Evolutionary conservation across 2,113 vertebrate genomes (phyloP).

Genomic region (Penelope pileata): DNA sequence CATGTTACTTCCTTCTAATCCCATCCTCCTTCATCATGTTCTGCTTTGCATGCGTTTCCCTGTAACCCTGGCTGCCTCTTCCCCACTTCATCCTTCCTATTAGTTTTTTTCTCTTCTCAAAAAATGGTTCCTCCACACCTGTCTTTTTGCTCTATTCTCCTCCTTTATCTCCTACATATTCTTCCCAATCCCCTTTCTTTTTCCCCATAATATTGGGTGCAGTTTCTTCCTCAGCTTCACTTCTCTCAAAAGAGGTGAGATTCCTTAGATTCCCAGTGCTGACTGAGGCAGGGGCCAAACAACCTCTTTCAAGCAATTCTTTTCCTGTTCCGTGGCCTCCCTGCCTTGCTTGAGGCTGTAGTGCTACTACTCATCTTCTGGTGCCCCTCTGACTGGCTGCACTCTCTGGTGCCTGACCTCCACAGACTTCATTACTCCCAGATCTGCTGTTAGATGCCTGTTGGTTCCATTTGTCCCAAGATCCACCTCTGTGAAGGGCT

Average conservation of each 20-base stretch:
- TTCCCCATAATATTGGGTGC: not conserved
- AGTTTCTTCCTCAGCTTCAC: not conserved
- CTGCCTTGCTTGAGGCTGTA: not conserved
- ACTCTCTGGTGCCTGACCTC: not conserved
- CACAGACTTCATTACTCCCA: not conserved
- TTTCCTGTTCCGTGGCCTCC: not conserved
- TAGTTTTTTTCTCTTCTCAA: not conserved
- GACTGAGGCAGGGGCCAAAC: not conserved
- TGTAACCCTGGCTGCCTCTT: not conserved
- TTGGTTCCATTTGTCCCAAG: not conserved
- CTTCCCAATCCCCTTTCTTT: rapidly evolving
- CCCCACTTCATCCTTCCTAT: not conserved
- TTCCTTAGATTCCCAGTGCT: not conserved
- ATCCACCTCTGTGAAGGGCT: not conserved
- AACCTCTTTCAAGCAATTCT: not conserved
- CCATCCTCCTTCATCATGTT: not conserved
- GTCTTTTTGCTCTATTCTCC: not conserved
- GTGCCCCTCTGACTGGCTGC: rapidly evolving
- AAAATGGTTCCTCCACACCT: not conserved
- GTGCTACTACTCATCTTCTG: not conserved
- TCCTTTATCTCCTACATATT: not conserved
- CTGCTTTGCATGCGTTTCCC: not conserved
- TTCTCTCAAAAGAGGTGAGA: not conserved
- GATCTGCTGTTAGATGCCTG: not conserved
- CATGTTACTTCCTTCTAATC: not conserved